Conservation (phyloP, 2,113 vertebrate species). For the Porphyrio hochstetteri region DNA sequence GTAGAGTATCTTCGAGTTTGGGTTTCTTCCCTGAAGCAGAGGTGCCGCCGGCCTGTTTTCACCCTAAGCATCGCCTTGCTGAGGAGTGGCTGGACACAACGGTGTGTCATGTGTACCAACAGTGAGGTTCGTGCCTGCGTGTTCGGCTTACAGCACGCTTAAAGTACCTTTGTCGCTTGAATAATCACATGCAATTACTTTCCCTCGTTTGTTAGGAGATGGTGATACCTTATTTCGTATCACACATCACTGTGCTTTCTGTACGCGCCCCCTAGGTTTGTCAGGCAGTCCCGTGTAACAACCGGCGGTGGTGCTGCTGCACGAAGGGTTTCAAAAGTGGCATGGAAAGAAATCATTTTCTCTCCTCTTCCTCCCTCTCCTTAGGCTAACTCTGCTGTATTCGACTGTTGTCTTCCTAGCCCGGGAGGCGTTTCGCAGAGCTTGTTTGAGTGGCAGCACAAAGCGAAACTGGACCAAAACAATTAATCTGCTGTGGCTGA, state of each 20-base stretch:
- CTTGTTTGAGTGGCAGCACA: slow-evolving; percentile 86
- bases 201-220: fast-evolving
- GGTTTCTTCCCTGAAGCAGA: neutral
- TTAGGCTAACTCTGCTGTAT: slow-evolving; percentile 91
- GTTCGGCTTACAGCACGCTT: fast-evolving
- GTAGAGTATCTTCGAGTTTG: neutral
- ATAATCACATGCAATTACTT: fast-evolving
- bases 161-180: neutral
- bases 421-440: slow-evolving; percentile 93
- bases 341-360: neutral
- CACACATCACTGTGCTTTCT: fast-evolving
- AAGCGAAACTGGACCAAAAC: slow-evolving; percentile 89
- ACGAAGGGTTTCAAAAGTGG: neutral
- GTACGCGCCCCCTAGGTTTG: fast-evolving
- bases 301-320: too few relatives aligned
- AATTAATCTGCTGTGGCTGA: slow-evolving; percentile 92
- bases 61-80: fast-evolving
- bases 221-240: neutral
- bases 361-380: neutral
- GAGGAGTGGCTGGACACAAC: neutral
- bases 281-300: neutral
- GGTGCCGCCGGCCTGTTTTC: neutral
- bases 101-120: too few relatives aligned
- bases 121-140: fast-evolving
- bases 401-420: slow-evolving; percentile 91